Evolutionary conservation across 2,113 vertebrate species (phyloP).

Genomic region (Taxidea taxus): DNA sequence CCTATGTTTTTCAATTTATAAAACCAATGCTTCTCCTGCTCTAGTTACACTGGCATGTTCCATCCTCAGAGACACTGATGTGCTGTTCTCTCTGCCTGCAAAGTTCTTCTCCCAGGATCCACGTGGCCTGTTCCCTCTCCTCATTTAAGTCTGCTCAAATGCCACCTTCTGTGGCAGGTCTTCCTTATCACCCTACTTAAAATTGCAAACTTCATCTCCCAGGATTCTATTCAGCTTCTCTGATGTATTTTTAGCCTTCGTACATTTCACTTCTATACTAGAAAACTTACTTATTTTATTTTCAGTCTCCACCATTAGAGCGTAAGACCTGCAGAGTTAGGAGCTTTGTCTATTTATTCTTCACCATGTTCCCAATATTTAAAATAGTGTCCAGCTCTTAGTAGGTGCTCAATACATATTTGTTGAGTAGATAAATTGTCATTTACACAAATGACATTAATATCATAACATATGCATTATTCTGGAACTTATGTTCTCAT

Average conservation of each 20-base stretch:
- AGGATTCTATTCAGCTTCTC: not conserved
- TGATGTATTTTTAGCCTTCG: not conserved
- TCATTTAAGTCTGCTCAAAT: not conserved
- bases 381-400: not conserved
- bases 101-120: not conserved
- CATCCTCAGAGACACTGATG: not conserved
- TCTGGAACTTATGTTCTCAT: not conserved
- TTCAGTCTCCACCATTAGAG: not conserved
- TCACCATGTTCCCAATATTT: not conserved
- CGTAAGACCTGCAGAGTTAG: not conserved
- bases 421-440: not conserved
- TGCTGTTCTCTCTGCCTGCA: not conserved
- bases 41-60: not conserved
- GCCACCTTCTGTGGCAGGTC: not conserved
- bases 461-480: not conserved
- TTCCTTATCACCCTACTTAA: not conserved
- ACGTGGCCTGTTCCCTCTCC: not conserved
- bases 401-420: not conserved
- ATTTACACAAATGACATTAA: not conserved
- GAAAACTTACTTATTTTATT: conserved; percentile 17
- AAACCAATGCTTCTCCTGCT: not conserved
- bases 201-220: not conserved
- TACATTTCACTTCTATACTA: not conserved
- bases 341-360: not conserved
- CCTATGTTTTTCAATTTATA: not conserved